phyloP scores from a whole-genome alignment of 2,113 vertebrate species.

The Dendropsophus ebraccatus region DNA sequence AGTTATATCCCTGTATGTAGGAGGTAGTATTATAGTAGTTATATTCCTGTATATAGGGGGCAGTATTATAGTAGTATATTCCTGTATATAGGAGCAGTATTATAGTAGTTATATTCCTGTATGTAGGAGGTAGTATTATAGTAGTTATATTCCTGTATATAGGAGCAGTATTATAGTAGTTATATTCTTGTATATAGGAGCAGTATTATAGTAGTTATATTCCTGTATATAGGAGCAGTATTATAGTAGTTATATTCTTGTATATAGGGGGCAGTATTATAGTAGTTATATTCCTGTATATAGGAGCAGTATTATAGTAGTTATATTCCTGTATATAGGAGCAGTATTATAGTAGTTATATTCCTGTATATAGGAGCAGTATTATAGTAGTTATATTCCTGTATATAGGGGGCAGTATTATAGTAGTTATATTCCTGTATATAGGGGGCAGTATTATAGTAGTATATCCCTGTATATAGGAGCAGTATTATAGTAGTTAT shows the following conservation, averaged over 20 bases:
- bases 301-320: constrained; percentile 1
- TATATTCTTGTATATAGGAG: not conserved
- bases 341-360: constrained; percentile 9
- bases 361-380: not conserved
- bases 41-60: not conserved
- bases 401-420: not conserved
- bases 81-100: not conserved
- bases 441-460: not conserved
- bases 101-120: not conserved
- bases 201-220: not conserved
- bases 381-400: constrained; percentile 8
- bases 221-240: not conserved
- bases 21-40: not conserved
- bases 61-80: not conserved
- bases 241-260: not conserved
- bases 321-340: not conserved
- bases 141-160: constrained; percentile 1
- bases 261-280: not conserved
- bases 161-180: constrained; percentile 3
- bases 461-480: constrained; percentile 1
- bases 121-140: not conserved
- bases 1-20: not conserved
- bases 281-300: not conserved
- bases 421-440: constrained; percentile 2
- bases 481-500: constrained; percentile 3